phyloP scores from a whole-genome alignment of 2,888 invertebrate species.

The Polylopha cassiicola region DNA sequence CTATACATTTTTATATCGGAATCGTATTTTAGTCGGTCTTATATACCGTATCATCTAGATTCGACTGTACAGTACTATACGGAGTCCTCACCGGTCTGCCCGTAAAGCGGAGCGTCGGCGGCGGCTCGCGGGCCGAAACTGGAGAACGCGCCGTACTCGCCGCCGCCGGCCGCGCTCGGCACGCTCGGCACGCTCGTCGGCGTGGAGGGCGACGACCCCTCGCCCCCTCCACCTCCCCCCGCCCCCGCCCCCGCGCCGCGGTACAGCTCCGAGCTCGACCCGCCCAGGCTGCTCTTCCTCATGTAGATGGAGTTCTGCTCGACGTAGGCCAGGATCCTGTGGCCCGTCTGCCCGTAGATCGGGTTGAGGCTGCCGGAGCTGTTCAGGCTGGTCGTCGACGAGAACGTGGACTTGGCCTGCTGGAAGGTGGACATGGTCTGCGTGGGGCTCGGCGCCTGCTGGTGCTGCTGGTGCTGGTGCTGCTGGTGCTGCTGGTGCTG shows the following conservation, averaged over 20 bases:
- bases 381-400: constrained; percentile 54
- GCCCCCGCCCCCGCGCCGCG: constrained; percentile 47
- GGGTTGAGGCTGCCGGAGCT: constrained; percentile 66
- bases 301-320: constrained; percentile 65
- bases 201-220: constrained; percentile 62
- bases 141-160: constrained; percentile 58
- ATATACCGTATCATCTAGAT: too few relatives aligned
- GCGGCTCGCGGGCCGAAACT: constrained; percentile 63
- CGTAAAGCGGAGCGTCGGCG: constrained; percentile 62
- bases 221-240: constrained; percentile 44
- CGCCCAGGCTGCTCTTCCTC: constrained; percentile 61
- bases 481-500: constrained; percentile 32
- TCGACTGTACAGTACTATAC: too few relatives aligned
- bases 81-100: constrained; percentile 63
- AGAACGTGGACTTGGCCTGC: constrained; percentile 61
- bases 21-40: too few relatives aligned
- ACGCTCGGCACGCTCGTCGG: too few relatives aligned
- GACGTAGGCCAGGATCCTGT: constrained; percentile 58
- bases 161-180: too few relatives aligned
- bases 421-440: constrained; percentile 57
- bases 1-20: too few relatives aligned
- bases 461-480: constrained; percentile 25
- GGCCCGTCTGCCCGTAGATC: constrained; percentile 69
- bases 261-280: constrained; percentile 55
- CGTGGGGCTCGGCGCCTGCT: constrained; percentile 31